phyloP scores from a whole-genome alignment of 2,113 vertebrate species.

The Baryphthengus martii region DNA sequence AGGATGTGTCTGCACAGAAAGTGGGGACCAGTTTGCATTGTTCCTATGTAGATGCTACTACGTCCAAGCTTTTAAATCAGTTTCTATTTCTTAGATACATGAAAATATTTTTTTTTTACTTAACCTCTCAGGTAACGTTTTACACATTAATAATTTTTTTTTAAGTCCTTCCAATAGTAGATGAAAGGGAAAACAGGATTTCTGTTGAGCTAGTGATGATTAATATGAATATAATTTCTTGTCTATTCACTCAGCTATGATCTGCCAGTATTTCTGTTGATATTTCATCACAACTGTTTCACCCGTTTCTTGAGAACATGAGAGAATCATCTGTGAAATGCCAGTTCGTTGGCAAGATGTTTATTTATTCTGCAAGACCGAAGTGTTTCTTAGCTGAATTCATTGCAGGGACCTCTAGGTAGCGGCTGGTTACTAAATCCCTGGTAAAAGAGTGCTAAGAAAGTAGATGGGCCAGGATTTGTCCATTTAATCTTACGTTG shows the following conservation, averaged over 20 bases:
- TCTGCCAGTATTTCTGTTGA: background rate
- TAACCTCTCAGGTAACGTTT: background rate
- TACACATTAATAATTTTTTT: background rate
- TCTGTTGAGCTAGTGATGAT: background rate
- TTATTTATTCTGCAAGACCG: background rate
- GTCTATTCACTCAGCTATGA: background rate
- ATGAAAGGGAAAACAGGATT: background rate
- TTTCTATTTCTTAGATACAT: background rate
- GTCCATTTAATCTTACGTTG: background rate
- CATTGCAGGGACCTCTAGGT: background rate
- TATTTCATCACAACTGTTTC: background rate
- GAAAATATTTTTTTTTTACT: background rate
- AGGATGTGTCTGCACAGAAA: background rate
- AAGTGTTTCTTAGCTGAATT: background rate
- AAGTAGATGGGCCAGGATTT: background rate
- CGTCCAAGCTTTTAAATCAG: background rate
- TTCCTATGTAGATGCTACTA: background rate
- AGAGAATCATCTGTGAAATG: background rate
- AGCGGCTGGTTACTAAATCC: background rate
- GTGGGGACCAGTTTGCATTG: background rate
- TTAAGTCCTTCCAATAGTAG: background rate
- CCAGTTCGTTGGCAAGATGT: background rate
- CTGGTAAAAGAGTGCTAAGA: background rate
- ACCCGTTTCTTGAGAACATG: background rate
- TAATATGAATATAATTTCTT: background rate